Conservation (phyloP, 2,797 vertebrate species). For the Danio jaintianensis region DNA sequence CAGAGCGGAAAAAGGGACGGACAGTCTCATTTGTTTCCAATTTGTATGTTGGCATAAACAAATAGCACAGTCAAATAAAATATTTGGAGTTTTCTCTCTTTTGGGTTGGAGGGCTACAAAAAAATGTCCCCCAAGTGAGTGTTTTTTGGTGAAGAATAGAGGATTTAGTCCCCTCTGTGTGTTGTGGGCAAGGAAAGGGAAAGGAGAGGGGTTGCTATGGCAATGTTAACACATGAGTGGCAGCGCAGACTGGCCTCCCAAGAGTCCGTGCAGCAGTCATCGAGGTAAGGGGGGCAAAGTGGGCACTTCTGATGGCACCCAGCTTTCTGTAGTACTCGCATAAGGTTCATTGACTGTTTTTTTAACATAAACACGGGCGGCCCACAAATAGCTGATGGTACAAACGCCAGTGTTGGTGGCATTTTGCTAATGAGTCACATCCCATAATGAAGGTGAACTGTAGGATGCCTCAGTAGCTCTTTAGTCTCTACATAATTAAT, state of each 20-base stretch:
- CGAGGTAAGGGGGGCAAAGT: constrained; percentile 69
- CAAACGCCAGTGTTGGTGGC: constrained; percentile 61
- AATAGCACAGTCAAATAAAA: constrained; percentile 40
- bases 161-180: constrained; percentile 73
- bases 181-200: constrained; percentile 81
- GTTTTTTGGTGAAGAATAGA: constrained; percentile 55
- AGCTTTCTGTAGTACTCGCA: constrained; percentile 67
- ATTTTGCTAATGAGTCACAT: constrained; percentile 67
- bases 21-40: constrained; percentile 34
- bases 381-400: constrained; percentile 31
- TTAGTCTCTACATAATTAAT: constrained; percentile 52
- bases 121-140: constrained; percentile 53
- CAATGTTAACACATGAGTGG: constrained; percentile 85
- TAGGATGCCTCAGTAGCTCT: constrained; percentile 64
- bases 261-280: constrained; percentile 77
- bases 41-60: constrained; percentile 42
- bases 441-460: constrained; percentile 65
- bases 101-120: constrained; percentile 16
- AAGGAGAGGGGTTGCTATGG: constrained; percentile 84
- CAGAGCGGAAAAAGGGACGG: constrained; percentile 13
- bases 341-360: constrained; percentile 58
- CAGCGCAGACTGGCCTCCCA: constrained; percentile 79
- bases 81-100: constrained; percentile 49
- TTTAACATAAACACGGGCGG: constrained; percentile 44
- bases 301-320: constrained; percentile 73